phyloP scores from a whole-genome alignment of 2,113 vertebrate genomes.

The Setophaga petechia region DNA sequence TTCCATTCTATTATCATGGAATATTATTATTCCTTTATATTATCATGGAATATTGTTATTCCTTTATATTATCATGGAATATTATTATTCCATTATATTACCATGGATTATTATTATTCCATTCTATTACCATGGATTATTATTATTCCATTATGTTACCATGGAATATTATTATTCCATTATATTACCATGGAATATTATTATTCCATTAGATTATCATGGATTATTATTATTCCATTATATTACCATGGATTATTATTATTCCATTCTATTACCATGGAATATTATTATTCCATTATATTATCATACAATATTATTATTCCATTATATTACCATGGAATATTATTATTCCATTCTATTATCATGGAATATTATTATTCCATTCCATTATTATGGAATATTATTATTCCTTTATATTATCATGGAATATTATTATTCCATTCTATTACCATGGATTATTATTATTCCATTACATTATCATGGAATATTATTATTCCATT shows the following conservation, averaged over 20 bases:
- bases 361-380: not conserved
- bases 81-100: too few relatives aligned
- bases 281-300: not conserved
- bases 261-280: not conserved
- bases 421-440: not conserved
- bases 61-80: not conserved
- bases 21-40: not conserved
- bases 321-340: too few relatives aligned
- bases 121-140: too few relatives aligned
- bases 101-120: not conserved
- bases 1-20: not conserved
- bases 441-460: too few relatives aligned
- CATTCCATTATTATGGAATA: too few relatives aligned
- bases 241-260: too few relatives aligned
- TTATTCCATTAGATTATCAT: not conserved
- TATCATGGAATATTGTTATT: not conserved
- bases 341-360: not conserved
- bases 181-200: too few relatives aligned
- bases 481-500: not conserved
- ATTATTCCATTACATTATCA: not conserved
- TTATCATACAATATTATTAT: not conserved
- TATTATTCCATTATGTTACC: not conserved
- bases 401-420: not conserved
- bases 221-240: not conserved
- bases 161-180: not conserved